These are phyloP conservation scores for Drosophila persimilis DNA, from an alignment of 1,140 invertebrate genomes.

Conservation along the genomic window DNA sequence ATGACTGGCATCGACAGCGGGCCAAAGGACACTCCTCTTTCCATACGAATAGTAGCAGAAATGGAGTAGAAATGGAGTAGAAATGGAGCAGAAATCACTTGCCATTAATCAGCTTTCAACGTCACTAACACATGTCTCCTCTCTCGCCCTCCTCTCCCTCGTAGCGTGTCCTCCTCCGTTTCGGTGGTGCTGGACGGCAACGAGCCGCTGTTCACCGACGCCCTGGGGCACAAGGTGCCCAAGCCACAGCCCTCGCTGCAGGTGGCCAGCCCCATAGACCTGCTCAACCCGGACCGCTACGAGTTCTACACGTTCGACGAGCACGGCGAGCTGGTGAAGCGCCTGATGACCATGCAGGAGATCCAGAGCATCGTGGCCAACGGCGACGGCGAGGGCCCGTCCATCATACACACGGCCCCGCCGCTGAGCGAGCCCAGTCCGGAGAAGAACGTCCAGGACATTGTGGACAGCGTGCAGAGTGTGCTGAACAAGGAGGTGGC, in stretches of 20 bases:
- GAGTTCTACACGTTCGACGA: conserved; percentile 94
- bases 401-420: conserved; percentile 84
- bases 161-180: conserved; percentile 86
- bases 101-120: conserved; percentile 51
- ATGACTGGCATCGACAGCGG: conserved; percentile 37
- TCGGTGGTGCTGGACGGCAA: conserved; percentile 86
- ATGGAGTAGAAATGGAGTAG: no score
- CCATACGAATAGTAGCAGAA: no score
- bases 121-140: conserved; percentile 36
- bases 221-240: conserved; percentile 85
- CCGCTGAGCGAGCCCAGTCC: conserved; percentile 83
- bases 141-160: conserved; percentile 20
- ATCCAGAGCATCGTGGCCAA: conserved; percentile 92
- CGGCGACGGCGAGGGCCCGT: conserved; percentile 87
- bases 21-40: neutral
- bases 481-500: conserved; percentile 91
- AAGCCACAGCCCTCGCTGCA: conserved; percentile 84
- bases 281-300: conserved; percentile 90
- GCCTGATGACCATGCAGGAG: conserved; percentile 91
- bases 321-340: conserved; percentile 90
- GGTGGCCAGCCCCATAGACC: conserved; percentile 89
- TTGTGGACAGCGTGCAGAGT: conserved; percentile 91
- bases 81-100: conserved; percentile 17
- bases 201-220: conserved; percentile 85
- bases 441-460: conserved; percentile 89